These are phyloP conservation scores for Scolopax mira DNA, from an alignment of 2,113 vertebrate species.

Conservation along the genomic window DNA sequence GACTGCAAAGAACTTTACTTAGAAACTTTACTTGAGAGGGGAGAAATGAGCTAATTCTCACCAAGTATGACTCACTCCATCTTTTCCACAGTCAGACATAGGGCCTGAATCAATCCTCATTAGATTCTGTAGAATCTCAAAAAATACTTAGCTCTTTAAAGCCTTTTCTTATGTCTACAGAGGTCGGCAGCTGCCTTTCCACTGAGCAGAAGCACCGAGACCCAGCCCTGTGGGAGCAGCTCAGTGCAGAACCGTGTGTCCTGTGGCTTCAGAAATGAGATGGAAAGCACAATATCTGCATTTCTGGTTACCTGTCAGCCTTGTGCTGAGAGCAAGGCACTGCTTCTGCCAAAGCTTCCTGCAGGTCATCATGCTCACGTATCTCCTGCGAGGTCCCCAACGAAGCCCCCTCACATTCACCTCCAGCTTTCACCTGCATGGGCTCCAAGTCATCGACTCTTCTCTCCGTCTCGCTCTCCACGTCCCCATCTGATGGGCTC, in stretches of 20 bases:
- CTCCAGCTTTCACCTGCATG: neutral
- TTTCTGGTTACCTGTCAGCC: conserved; percentile 62
- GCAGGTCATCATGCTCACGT: neutral
- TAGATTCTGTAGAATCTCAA: neutral
- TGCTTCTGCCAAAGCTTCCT: neutral
- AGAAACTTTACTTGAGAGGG: neutral
- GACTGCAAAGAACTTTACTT: neutral
- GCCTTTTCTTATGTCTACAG: neutral
- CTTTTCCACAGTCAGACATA: neutral
- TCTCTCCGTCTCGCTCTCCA: conserved; percentile 63
- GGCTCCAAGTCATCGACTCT: neutral
- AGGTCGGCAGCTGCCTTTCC: neutral
- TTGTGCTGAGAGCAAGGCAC: neutral
- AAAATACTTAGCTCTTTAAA: neutral
- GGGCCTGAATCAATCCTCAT: neutral
- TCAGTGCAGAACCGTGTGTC: fast-evolving
- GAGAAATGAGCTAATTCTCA: conserved; percentile 19
- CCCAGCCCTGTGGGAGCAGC: neutral
- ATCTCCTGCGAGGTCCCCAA: neutral
- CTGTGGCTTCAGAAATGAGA: neutral
- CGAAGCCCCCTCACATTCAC: neutral
- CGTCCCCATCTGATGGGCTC: conserved; percentile 59
- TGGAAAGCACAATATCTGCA: fast-evolving
- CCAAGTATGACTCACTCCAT: neutral
- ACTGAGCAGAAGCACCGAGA: fast-evolving